Evolutionary conservation across 53 echinoderm and acorn worm genomes (phyloP).

Genomic region (Paracentrotus lividus): DNA sequence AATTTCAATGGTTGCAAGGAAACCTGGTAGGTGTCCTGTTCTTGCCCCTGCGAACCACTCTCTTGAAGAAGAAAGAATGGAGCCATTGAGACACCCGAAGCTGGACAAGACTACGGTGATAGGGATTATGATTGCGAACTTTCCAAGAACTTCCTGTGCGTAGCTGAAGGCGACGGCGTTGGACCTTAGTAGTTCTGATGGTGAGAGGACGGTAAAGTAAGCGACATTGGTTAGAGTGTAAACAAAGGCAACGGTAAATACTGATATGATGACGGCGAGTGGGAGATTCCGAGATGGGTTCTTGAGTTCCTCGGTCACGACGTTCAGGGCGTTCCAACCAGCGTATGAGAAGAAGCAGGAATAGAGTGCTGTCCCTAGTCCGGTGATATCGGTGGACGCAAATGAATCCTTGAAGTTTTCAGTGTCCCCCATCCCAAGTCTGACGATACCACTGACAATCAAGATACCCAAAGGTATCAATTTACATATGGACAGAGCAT

Average conservation of each 20-base stretch:
- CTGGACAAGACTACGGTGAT: slow-evolving; percentile 61
- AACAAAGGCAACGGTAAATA: slow-evolving; percentile 50
- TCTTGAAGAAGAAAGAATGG: slow-evolving; percentile 49
- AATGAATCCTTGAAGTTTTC: slow-evolving; percentile 64
- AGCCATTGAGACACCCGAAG: slow-evolving; percentile 64
- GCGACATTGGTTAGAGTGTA: slow-evolving; percentile 66
- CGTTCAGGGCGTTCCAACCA: slow-evolving; percentile 70
- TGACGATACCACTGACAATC: slow-evolving; percentile 33
- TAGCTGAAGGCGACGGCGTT: slow-evolving; percentile 68
- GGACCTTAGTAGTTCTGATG: slow-evolving; percentile 56
- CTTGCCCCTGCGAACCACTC: slow-evolving; percentile 59
- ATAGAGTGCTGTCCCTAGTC: slow-evolving; percentile 66
- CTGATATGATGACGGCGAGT: not conserved
- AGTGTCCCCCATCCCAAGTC: slow-evolving; percentile 36
- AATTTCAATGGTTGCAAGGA: slow-evolving; percentile 35
- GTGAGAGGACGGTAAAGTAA: slow-evolving; percentile 64
- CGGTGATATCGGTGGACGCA: slow-evolving; percentile 29
- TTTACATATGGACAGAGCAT: slow-evolving; percentile 37
- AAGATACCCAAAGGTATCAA: slow-evolving; percentile 49
- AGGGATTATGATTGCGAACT: slow-evolving; percentile 48
- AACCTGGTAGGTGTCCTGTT: slow-evolving; percentile 42
- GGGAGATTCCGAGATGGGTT: slow-evolving; percentile 61
- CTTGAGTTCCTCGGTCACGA: slow-evolving; percentile 67
- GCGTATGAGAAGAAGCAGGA: slow-evolving; percentile 70
- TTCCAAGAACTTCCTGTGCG: slow-evolving; percentile 58